phyloP scores from a whole-genome alignment of 2,888 invertebrate genomes.

The Drosophila leonis region DNA sequence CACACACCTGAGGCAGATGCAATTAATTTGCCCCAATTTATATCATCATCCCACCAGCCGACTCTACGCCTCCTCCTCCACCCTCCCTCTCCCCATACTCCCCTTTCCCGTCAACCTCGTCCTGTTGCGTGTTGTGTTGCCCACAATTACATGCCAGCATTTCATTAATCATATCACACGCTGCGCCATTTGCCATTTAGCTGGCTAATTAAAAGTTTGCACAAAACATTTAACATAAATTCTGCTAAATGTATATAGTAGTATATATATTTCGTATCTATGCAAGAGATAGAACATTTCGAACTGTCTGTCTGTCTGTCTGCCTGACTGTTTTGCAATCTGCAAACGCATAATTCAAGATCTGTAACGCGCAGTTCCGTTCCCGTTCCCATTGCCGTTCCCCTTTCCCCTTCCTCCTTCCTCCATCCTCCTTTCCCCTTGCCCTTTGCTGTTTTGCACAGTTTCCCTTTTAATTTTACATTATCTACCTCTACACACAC shows the following conservation, averaged over 20 bases:
- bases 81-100: neutral
- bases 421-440: conserved; percentile 11
- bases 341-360: conserved; percentile 78
- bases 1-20: conserved; percentile 78
- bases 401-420: conserved; percentile 33
- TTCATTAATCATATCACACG: conserved; percentile 78
- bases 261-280: conserved; percentile 52
- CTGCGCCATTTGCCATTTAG: conserved; percentile 78
- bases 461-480: conserved; percentile 79
- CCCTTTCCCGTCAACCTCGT: neutral
- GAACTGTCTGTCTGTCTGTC: conserved; percentile 26
- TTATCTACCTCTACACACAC: conserved; percentile 66
- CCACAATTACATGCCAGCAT: conserved; percentile 76
- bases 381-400: conserved; percentile 34
- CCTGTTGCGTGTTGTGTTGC: conserved; percentile 55
- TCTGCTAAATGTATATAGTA: conserved; percentile 33
- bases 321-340: conserved; percentile 55
- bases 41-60: conserved; percentile 52
- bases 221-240: conserved; percentile 77
- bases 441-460: conserved; percentile 65
- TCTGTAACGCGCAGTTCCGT: conserved; percentile 75
- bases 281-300: conserved; percentile 51
- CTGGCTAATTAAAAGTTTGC: conserved; percentile 76
- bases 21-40: conserved; percentile 78
- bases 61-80: neutral